Conservation (phyloP, 2,888 invertebrate genomes). For the Cheilosia soror region DNA sequence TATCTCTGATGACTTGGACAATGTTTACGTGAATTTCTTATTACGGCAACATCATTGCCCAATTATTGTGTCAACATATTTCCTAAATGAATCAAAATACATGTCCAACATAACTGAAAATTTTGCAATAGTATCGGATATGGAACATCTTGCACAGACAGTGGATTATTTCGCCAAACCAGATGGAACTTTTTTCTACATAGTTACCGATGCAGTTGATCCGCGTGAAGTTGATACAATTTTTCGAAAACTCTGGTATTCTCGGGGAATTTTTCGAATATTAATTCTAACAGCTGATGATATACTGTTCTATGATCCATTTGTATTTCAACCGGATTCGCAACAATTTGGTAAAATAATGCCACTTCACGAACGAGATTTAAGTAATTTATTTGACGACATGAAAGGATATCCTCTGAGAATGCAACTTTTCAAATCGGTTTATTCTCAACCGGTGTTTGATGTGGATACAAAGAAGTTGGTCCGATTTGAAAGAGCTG, state of each 20-base stretch:
- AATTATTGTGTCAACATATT: conserved; percentile 53
- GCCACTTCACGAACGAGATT: conserved; percentile 70
- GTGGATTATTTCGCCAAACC: conserved; percentile 73
- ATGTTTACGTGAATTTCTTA: conserved; percentile 46
- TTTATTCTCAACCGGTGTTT: conserved; percentile 79
- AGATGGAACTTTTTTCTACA: conserved; percentile 78
- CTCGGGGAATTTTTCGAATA: conserved; percentile 77
- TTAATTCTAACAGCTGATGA: conserved; percentile 77
- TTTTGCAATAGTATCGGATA: conserved; percentile 77
- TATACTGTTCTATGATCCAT: conserved; percentile 80
- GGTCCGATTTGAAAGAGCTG: conserved; percentile 79
- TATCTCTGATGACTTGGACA: conserved; percentile 48
- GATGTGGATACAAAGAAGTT: conserved; percentile 77
- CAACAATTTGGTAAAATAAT: conserved; percentile 77
- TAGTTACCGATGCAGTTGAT: conserved; percentile 76
- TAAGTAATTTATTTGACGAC: conserved; percentile 78
- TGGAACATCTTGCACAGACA: conserved; percentile 72
- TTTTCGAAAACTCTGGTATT: conserved; percentile 78
- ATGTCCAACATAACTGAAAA: conserved; percentile 65
- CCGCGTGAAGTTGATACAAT: conserved; percentile 72
- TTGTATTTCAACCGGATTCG: conserved; percentile 63
- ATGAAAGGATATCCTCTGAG: conserved; percentile 82
- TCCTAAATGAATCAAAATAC: not conserved
- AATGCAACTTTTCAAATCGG: conserved; percentile 82
- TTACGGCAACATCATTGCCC: conserved; percentile 50